phyloP scores from a whole-genome alignment of 2,113 vertebrate genomes.

The Sylvilagus bachmani region DNA sequence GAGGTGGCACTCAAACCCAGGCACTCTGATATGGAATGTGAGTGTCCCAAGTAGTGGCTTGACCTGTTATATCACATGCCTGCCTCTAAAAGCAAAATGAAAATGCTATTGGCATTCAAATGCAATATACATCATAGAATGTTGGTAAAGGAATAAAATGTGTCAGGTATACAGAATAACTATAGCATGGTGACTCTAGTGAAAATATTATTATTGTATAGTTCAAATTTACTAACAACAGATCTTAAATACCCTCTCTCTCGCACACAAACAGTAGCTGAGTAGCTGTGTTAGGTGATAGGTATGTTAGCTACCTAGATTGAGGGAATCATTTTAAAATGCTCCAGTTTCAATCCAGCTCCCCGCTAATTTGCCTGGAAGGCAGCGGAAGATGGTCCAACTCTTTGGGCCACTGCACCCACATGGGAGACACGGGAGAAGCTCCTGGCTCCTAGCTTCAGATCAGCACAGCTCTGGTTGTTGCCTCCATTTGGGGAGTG shows the following conservation, averaged over 20 bases:
- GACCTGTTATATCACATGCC: neutral
- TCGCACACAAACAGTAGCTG: neutral
- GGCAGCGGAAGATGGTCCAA: too few species aligned
- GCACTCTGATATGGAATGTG: too few species aligned
- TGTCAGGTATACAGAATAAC: neutral
- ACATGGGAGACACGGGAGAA: too few species aligned
- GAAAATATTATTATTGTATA: neutral
- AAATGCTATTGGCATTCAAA: constrained; percentile 8
- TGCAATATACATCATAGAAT: neutral
- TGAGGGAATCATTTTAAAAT: neutral
- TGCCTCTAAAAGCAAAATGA: neutral
- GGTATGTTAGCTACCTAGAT: neutral
- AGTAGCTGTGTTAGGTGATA: neutral
- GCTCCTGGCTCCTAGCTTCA: too few species aligned
- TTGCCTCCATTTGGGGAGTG: too few species aligned
- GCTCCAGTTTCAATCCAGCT: too few species aligned
- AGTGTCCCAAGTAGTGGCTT: neutral
- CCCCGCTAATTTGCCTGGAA: too few species aligned
- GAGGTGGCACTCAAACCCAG: too few species aligned
- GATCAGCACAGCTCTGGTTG: too few species aligned
- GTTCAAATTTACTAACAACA: neutral
- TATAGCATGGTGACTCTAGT: neutral
- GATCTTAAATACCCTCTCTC: neutral
- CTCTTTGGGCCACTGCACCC: too few species aligned
- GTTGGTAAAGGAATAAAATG: neutral